Conservation (phyloP, 2,113 vertebrate genomes). For the Bambusicola thoracicus region DNA sequence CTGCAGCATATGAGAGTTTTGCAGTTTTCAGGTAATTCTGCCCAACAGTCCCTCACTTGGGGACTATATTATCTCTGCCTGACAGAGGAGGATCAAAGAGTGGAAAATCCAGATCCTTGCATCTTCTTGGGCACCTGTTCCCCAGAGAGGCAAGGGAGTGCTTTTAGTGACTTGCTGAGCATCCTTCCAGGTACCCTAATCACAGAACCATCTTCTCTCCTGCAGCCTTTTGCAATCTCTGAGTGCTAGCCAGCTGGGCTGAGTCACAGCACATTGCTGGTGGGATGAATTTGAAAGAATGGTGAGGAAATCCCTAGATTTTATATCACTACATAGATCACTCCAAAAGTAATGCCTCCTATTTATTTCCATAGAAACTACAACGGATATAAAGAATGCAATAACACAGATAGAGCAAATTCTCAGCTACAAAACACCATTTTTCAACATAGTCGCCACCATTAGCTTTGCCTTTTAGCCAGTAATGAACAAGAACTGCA, state of each 20-base stretch:
- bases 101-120: neutral
- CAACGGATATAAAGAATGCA: too few relatives aligned
- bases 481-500: too few relatives aligned
- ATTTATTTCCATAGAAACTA: too few relatives aligned
- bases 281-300: neutral
- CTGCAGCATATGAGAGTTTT: too few relatives aligned
- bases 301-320: neutral
- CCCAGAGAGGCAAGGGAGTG: neutral
- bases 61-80: neutral
- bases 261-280: neutral
- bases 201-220: neutral
- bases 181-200: neutral
- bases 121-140: neutral
- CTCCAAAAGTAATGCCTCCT: too few relatives aligned
- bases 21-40: neutral
- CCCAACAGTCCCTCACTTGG: neutral
- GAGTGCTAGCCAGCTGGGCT: neutral
- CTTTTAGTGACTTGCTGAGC: neutral
- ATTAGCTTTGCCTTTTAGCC: too few relatives aligned
- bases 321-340: neutral
- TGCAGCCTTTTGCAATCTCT: neutral
- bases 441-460: too few relatives aligned
- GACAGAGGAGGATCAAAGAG: neutral
- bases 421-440: too few relatives aligned
- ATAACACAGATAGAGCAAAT: too few relatives aligned